These are phyloP conservation scores for Metallyticus violacea DNA, from an alignment of 2,888 invertebrate genomes.

Conservation along the genomic window DNA sequence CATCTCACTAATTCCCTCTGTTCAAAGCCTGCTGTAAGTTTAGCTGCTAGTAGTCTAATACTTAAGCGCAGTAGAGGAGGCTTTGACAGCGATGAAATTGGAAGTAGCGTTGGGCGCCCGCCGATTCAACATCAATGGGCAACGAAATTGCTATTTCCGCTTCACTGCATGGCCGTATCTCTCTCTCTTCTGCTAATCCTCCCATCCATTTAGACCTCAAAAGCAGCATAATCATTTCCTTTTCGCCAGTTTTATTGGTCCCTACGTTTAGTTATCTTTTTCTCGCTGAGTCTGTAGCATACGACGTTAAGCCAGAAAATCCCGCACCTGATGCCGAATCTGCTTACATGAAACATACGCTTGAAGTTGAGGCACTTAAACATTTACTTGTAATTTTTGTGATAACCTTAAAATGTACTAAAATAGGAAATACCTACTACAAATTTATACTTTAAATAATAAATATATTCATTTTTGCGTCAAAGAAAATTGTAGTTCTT, in stretches of 20 bases:
- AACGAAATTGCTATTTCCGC: slow-evolving; percentile 30
- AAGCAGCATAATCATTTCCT: slow-evolving; percentile 30
- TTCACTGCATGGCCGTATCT: background rate
- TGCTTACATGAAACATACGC: background rate
- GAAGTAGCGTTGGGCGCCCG: background rate
- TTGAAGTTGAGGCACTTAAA: no score
- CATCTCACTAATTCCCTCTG: slow-evolving; percentile 6
- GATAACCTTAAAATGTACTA: no score
- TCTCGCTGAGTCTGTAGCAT: background rate
- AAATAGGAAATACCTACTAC: no score
- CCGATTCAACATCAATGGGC: slow-evolving; percentile 28
- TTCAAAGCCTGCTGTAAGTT: background rate
- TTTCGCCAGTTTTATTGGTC: slow-evolving; percentile 22
- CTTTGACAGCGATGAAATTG: slow-evolving; percentile 11
- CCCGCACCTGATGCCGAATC: background rate
- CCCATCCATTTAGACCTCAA: slow-evolving; percentile 28
- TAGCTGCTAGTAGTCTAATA: background rate
- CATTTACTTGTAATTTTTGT: no score
- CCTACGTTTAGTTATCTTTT: slow-evolving; percentile 6
- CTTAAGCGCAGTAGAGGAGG: background rate
- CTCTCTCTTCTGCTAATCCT: slow-evolving; percentile 11
- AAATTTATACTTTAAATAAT: no score
- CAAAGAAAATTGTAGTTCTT: no score
- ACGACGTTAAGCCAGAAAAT: no score
- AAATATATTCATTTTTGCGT: no score